These are phyloP conservation scores for Drosophila bipectinata DNA, from an alignment of 1,140 invertebrate species.

Conservation along the genomic window DNA sequence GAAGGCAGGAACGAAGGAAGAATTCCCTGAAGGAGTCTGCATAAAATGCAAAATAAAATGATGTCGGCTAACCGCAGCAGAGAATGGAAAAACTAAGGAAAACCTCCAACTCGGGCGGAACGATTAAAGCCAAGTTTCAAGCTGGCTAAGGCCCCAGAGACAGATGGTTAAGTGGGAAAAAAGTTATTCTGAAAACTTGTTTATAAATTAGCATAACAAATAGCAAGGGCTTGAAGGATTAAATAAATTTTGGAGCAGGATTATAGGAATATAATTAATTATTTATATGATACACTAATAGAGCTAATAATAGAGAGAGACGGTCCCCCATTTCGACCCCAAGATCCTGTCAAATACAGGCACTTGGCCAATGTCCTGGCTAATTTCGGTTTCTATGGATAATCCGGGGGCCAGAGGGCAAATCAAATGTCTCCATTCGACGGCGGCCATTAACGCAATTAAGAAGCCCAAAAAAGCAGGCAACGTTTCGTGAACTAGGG, in stretches of 20 bases:
- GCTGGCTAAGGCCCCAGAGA: not conserved
- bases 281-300: no score
- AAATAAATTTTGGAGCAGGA: slow-evolving; percentile 1
- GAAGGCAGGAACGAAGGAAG: slow-evolving; percentile 11
- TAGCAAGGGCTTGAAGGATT: slow-evolving; percentile 12
- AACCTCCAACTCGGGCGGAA: not conserved
- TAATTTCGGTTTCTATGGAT: not conserved
- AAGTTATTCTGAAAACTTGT: slow-evolving; percentile 1
- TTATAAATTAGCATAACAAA: slow-evolving; percentile 28
- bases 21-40: not conserved
- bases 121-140: slow-evolving; percentile 23
- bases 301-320: no score
- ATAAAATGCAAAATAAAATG: slow-evolving; percentile 60
- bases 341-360: slow-evolving; percentile 1
- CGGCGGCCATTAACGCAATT: slow-evolving; percentile 67
- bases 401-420: not conserved
- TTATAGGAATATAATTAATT: no score
- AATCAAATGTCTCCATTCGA: slow-evolving; percentile 58
- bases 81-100: not conserved
- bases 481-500: not conserved
- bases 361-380: not conserved
- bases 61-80: slow-evolving; percentile 3
- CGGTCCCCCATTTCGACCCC: not conserved
- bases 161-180: slow-evolving; percentile 9
- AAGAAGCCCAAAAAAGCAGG: slow-evolving; percentile 31